phyloP scores from a whole-genome alignment of 2,888 invertebrate genomes.

The Eumacrocentrus americanus region DNA sequence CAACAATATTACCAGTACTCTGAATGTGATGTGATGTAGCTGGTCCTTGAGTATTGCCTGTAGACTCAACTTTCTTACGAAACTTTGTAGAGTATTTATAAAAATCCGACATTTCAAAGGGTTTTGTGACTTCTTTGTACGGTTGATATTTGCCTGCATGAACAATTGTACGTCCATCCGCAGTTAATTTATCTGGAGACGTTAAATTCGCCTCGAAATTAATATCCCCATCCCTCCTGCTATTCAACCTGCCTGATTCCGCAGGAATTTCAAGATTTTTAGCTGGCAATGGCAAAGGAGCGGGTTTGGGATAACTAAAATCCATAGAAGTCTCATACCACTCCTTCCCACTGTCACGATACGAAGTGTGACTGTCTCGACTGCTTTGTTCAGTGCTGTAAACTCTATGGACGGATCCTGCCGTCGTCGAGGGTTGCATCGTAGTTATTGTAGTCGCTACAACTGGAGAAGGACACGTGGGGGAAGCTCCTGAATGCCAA shows the following conservation, averaged over 20 bases:
- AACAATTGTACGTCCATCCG: slow-evolving; percentile 83
- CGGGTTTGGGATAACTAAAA: slow-evolving; percentile 44
- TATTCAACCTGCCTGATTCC: slow-evolving; percentile 63
- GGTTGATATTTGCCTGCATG: slow-evolving; percentile 90
- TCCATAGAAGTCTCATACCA: slow-evolving; percentile 76
- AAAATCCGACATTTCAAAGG: slow-evolving; percentile 97
- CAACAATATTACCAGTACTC: slow-evolving; percentile 4
- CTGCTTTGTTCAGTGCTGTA: not conserved
- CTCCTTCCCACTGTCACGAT: slow-evolving; percentile 65
- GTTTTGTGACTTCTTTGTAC: slow-evolving; percentile 92
- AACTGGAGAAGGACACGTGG: slow-evolving; percentile 8
- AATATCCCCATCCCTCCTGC: slow-evolving; percentile 54
- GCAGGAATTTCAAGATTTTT: slow-evolving; percentile 66
- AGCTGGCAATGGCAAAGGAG: slow-evolving; percentile 28
- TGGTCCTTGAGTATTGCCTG: slow-evolving; percentile 5
- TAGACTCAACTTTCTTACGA: slow-evolving; percentile 67
- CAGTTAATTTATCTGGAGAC: slow-evolving; percentile 49
- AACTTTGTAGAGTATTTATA: slow-evolving; percentile 97
- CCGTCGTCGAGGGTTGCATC: slow-evolving; percentile 7
- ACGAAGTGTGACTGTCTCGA: slow-evolving; percentile 41
- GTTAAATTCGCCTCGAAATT: slow-evolving; percentile 52
- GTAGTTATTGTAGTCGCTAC: not conserved
- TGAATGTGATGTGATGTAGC: slow-evolving; percentile 3
- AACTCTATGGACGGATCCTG: slow-evolving; percentile 13
- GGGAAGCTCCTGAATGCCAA: slow-evolving; percentile 42